A percentile compares a stretch with the other conserved stretches of the same genome.
Conservation (phyloP, 2,888 invertebrate genomes). For the Euproctis similis region DNA sequence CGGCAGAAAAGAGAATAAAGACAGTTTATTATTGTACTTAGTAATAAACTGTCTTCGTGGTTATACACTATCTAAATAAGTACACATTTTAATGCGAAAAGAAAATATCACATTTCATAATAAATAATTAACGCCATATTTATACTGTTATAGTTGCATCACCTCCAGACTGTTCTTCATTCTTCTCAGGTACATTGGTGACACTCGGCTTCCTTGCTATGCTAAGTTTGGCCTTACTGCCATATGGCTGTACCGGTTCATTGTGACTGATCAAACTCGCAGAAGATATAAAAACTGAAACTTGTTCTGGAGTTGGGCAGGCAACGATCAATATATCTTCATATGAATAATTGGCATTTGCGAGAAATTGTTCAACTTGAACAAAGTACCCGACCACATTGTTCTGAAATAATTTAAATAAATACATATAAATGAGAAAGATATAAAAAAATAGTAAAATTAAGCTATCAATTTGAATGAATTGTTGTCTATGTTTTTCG, state of each 20-base stretch:
- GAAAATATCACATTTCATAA: not conserved
- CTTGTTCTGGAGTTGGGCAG: conserved; percentile 95
- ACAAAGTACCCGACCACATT: conserved; percentile 92
- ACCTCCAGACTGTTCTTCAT: conserved; percentile 14
- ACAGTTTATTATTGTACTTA: too few relatives aligned
- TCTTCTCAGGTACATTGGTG: conserved; percentile 42
- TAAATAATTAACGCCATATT: not conserved
- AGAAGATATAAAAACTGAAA: conserved; percentile 90
- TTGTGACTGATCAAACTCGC: conserved; percentile 79
- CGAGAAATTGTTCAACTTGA: conserved; percentile 85
- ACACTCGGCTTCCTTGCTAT: conserved; percentile 51
- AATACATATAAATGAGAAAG: too few relatives aligned
- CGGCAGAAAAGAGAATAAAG: too few relatives aligned
- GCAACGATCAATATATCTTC: conserved; percentile 90
- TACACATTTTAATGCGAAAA: too few relatives aligned
- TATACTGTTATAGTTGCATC: conserved; percentile 16
- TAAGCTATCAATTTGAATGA: too few relatives aligned
- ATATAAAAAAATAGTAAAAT: too few relatives aligned
- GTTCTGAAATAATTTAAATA: conserved; percentile 82
- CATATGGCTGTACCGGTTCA: conserved; percentile 62
- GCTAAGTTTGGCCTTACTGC: conserved; percentile 51
- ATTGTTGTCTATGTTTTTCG: too few relatives aligned
- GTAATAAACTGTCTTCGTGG: too few relatives aligned
- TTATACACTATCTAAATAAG: too few relatives aligned
- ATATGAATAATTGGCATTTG: conserved; percentile 83